Evolutionary conservation across 2,797 vertebrate genomes (phyloP), one percentile per base, ranked within the genome.

Genomic region (Urophycis tenuis): DNA sequence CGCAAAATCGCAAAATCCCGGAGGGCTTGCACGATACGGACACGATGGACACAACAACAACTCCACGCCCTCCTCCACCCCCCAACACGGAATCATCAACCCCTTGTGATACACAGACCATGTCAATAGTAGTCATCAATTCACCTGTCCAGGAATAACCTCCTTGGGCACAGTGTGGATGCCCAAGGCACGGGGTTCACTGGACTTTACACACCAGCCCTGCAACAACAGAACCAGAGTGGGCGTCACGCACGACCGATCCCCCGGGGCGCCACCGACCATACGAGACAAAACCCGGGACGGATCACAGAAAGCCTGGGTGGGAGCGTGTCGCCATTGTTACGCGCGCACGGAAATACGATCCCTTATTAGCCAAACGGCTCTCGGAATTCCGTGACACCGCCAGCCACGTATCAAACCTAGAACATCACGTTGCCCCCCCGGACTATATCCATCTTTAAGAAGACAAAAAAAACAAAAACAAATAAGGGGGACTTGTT

Each of bases 181-280:
- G 81, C 91, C 89, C 87, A 93, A 89, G 89, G 79, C 84, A 74
- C 88, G 90, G 86, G 93, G 85, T 79, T 94, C 92, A 85, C 90
- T 94, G 89, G 94, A 94, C 83, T 94, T 92, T 81, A 94, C 94
- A 92, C 94, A 94, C 94, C 94, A 94, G 82, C 94, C 94, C 94
- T 94, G 91, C 80, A 94, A 94, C 80, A 94, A 94, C 87, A 91
- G 86, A 91, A 85, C 60, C 60, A 67, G 60, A 67, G 81, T 71
- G 88, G 88, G 73, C 80, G 36, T 34, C 35, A 73, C 64, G 81
- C 74, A 85, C 87, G 71, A 87, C 72, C 76, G 72, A 53, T 2
- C 22, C 22, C 49, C n/a, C 2, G 53, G 9, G 25, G n/a, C n/a
- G n/a, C n/a, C 53, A 25, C n/a, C 14, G 11, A 67, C 60, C 60